Evolutionary conservation across 1,140 invertebrate species (phyloP).

Genomic region (Drosophila guanche): DNA sequence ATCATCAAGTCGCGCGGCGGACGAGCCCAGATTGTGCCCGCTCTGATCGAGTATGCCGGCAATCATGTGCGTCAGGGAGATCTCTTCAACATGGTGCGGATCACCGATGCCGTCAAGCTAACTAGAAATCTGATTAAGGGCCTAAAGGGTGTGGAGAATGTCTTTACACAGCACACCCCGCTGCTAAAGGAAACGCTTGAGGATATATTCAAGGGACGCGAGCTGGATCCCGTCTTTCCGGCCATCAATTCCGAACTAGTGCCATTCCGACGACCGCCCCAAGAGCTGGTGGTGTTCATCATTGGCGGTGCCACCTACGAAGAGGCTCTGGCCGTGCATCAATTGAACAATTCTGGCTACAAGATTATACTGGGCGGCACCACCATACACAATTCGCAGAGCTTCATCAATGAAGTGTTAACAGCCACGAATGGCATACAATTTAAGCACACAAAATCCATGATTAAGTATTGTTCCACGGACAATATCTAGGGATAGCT

Average conservation of each 20-base stretch:
- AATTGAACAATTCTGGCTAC: constrained; percentile 91
- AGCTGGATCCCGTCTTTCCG: constrained; percentile 93
- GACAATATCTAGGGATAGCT: constrained; percentile 62
- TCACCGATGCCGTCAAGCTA: constrained; percentile 94
- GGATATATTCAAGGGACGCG: constrained; percentile 93
- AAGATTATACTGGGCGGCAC: constrained; percentile 95
- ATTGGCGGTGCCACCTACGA: constrained; percentile 99
- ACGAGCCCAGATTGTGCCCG: constrained; percentile 87
- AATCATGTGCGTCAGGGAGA: constrained; percentile 91
- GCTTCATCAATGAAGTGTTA: constrained; percentile 90
- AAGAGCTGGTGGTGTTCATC: constrained; percentile 97
- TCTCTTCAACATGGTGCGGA: constrained; percentile 88
- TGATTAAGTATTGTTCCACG: constrained; percentile 77
- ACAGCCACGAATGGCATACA: constrained; percentile 85
- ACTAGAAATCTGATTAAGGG: constrained; percentile 96
- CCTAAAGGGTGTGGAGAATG: constrained; percentile 97
- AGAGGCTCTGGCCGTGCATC: constrained; percentile 94
- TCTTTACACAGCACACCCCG: constrained; percentile 97
- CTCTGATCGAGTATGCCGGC: constrained; percentile 92
- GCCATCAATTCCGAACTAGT: constrained; percentile 88
- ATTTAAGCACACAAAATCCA: constrained; percentile 84
- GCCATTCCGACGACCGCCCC: constrained; percentile 86
- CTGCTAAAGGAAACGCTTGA: constrained; percentile 93
- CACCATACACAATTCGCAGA: constrained; percentile 94
- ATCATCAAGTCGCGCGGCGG: constrained; percentile 89